Evolutionary conservation across 2,113 vertebrate species (phyloP), one percentile per base, ranked within the genome.

Genomic region (Nesogale talazaci): DNA sequence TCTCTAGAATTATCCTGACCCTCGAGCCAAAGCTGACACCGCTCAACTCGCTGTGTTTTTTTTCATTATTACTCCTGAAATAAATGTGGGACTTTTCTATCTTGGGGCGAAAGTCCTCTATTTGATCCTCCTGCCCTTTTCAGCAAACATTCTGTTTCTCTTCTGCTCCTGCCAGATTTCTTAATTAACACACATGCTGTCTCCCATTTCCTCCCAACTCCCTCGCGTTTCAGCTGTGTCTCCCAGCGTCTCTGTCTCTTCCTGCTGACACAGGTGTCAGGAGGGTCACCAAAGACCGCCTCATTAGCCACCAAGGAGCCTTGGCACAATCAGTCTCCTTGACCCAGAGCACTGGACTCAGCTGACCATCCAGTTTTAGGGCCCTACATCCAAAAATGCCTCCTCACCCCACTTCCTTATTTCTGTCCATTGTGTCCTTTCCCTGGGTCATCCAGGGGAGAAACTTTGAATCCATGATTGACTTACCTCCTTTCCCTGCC

Each of bases 71-170:
- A 10, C 27, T 70, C 81, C 14, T 93, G 67, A 94, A 81, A 82
- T 89, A 89, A 8, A 69, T 59, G 90, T 36, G 79, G 31, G 46
- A 14, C 80, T 94, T 94, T 79, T 75, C 61, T 91, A 16, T 92
- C 89, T 92, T 76, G 27, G 31, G 59, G n/a, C 31, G 63, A 74
- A 25, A n/a, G 57, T 38, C 46, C 56, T 86, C 92, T 84, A 76
- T 42, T 93, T 89, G 74, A 87, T 72, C 52, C 52, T 89, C 59
- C 86, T 92, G 90, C n/a, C 80, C 72, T 91, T 94, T 93, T 91
- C 84, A 92, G 75, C 91, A 91, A 59, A 57, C 59, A 56, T 93
- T 90, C 82, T 77, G 70, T 88, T 89, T 83, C n/a, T 42, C 84
- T 85, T 38, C 88, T 69, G 77, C 38, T 70, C 20, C 57, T 78